Evolutionary conservation across 2,888 invertebrate genomes (phyloP), one percentile per base, ranked within the genome.

Genomic region (Tetranychus piercei): DNA sequence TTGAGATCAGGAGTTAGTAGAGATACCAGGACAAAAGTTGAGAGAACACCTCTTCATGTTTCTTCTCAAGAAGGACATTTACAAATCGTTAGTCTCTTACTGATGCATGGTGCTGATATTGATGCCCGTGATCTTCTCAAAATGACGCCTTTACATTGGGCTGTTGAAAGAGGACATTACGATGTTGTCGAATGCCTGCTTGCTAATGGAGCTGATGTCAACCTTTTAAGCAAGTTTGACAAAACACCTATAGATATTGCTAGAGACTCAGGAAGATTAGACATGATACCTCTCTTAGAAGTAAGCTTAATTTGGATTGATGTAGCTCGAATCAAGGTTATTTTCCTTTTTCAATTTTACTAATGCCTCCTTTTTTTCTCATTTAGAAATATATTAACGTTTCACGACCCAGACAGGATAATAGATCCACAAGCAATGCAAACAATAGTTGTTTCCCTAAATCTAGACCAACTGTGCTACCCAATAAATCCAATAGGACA

Each of bases 121-220:
- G 88, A 91, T 81, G 86, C 88, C 69, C 86, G 85, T 81, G 91
- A 92, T 83, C 88, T 91, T 89, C 83, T 91, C 22, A 87, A 87
- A 80, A 91, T 91, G 94, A 94, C 94, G 69, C 92, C 94, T 66
- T 85, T 95, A 75, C 94, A 95, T 84, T 94, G 94, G 94, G 93
- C 94, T 7, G 90, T 90, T 69, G 90, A 91, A 83, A 88, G 89
- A 80, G 88, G 89, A 1, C 90, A 92, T 83, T 82, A 85, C 43
- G 85, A 86, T 76, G 86, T 89, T 72, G 90, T 89, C 70, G 85
- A 87, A 74, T 81, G 87, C 77, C 84, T 95, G 78, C 82, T 94
- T 73, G 86, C 87, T 75, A 84, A 87, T 80, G 90, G 91, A 74
- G 92, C 93, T 0, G 87, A 90, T 81, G 85, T 88, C 9, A 84